Evolutionary conservation across 2,888 invertebrate genomes (phyloP).

Genomic region (Conops quadrifasciatus): DNA sequence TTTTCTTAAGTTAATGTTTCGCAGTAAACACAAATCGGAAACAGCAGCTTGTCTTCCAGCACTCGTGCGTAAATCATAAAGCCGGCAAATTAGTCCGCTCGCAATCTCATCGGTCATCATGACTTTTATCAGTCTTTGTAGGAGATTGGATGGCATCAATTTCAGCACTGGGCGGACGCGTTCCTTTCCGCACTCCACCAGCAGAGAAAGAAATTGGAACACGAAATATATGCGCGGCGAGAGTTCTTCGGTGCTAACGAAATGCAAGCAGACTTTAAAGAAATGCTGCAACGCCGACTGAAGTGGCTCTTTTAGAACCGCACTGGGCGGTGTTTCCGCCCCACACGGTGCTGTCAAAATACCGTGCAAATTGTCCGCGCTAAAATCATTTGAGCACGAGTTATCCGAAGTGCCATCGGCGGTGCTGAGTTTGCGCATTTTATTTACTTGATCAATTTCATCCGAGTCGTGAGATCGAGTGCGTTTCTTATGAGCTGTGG

Average conservation of each 20-base stretch:
- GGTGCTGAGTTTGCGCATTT: slow-evolving; percentile 71
- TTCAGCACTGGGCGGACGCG: slow-evolving; percentile 76
- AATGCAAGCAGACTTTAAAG: slow-evolving; percentile 76
- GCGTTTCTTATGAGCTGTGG: slow-evolving; percentile 68
- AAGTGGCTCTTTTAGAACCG: slow-evolving; percentile 71
- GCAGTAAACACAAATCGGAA: slow-evolving; percentile 84
- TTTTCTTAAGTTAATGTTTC: slow-evolving; percentile 76
- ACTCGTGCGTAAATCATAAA: slow-evolving; percentile 78
- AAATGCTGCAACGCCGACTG: slow-evolving; percentile 73
- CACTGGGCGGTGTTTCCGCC: slow-evolving; percentile 51
- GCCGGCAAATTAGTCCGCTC: slow-evolving; percentile 62
- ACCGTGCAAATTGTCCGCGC: slow-evolving; percentile 48
- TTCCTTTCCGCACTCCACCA: slow-evolving; percentile 81
- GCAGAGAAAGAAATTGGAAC: slow-evolving; percentile 77
- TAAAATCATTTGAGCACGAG: slow-evolving; percentile 65
- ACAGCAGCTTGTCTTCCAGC: slow-evolving; percentile 86
- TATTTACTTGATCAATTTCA: slow-evolving; percentile 68
- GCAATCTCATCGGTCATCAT: slow-evolving; percentile 61
- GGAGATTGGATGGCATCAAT: slow-evolving; percentile 78
- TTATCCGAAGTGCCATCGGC: slow-evolving; percentile 71
- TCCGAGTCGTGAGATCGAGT: slow-evolving; percentile 71
- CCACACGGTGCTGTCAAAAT: slow-evolving; percentile 35
- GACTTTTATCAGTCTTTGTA: slow-evolving; percentile 81
- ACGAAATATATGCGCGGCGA: slow-evolving; percentile 87
- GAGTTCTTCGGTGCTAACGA: slow-evolving; percentile 73